Evolutionary conservation across 2,888 invertebrate species (phyloP), one percentile per base, ranked within the genome.

Genomic region (Stenolophus ochropezus): DNA sequence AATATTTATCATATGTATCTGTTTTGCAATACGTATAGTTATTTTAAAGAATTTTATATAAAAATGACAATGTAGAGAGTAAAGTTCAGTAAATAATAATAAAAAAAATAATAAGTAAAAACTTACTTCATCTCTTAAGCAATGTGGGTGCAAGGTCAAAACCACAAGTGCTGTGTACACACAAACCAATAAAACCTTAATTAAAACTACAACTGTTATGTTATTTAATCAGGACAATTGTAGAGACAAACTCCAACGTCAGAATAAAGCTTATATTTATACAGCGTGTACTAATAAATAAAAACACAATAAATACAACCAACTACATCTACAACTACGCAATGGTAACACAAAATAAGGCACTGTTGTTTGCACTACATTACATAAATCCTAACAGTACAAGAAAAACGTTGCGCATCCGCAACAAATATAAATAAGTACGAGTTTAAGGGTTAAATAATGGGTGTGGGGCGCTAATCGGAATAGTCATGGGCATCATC

Each of bases 401-500:
- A 53, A 16, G 16, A 16, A 53, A 53, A 53, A 53, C 14, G 8
- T 53, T 6, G 6, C n/a, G 18, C n/a, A 61, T n/a, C n/a, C n/a
- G n/a, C n/a, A n/a, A n/a, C n/a, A n/a, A 8, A 5, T 42, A 42
- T 42, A 42, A 42, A 42, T 42, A 42, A 42, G 47, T 42, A 42
- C 5, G 8, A n/a, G n/a, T n/a, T n/a, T n/a, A n/a, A n/a, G 61
- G 6, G 61, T 18, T 53, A 4, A 53, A 4, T 53, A 4, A 56
- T 90, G n/a, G n/a, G n/a, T n/a, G n/a, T n/a, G n/a, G 4, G 33
- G 33, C 33, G 33, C 6, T 87, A 91, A 88, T 91, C 91, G 87
- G 89, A 89, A 87, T 89, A 86, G 85, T 90, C 90, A 86, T 88
- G 88, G 86, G 86, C 88, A 86, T 91, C 91, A 84, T 88, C 89